phyloP scores from a whole-genome alignment of 1,140 invertebrate genomes.

The Drosophila nasuta region DNA sequence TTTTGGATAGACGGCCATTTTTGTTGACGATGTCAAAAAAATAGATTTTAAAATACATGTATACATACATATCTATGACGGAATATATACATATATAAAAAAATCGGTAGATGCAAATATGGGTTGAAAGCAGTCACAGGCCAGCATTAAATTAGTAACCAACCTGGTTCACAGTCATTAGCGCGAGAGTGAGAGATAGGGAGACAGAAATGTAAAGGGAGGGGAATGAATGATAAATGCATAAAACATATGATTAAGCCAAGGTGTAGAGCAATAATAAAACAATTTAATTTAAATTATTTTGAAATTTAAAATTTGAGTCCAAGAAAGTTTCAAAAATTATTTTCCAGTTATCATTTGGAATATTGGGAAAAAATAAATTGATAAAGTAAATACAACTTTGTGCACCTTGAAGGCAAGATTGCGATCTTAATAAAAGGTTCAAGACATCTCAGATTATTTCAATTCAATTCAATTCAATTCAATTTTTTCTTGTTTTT shows the following conservation, averaged over 20 bases:
- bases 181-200: not conserved
- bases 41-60: constrained; percentile 41
- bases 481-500: too few species aligned
- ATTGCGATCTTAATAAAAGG: too few species aligned
- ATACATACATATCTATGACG: constrained; percentile 14
- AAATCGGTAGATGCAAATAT: constrained; percentile 36
- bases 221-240: not conserved
- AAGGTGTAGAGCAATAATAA: too few species aligned
- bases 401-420: too few species aligned
- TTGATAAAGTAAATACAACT: too few species aligned
- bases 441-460: too few species aligned
- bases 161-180: constrained; percentile 56
- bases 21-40: constrained; percentile 24
- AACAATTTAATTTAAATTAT: too few species aligned
- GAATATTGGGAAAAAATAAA: too few species aligned
- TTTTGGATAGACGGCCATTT: constrained; percentile 30
- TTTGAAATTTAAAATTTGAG: too few species aligned
- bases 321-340: too few species aligned
- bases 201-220: not conserved
- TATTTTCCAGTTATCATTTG: too few species aligned
- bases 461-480: too few species aligned
- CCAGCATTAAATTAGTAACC: constrained; percentile 71
- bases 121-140: constrained; percentile 12
- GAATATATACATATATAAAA: constrained; percentile 15
- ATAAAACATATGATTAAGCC: not conserved